Evolutionary conservation across 2,888 invertebrate genomes (phyloP), one percentile per base, ranked within the genome.

Genomic region (Empis livida): DNA sequence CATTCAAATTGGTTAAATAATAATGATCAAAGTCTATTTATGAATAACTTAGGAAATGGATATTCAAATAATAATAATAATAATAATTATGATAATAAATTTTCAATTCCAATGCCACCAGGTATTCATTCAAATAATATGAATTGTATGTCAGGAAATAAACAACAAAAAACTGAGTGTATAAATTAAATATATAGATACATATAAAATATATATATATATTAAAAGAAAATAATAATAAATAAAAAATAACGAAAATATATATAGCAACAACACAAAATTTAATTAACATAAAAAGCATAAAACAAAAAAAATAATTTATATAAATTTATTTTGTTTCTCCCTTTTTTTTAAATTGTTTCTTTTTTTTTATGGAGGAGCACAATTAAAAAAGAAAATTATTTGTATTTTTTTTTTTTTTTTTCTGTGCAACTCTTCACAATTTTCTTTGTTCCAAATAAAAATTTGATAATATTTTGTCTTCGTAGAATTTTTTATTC

Each of bases 131-230:
- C 55, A 51, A 58, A 56, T 54, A 57, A 55, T 49, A 52, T 56
- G 50, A 51, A 48, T 46, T 51, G 50, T 41, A 51, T 50, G 50
- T 51, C 51, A 44, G 49, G 50, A 37, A 59, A 57, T 52, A 55
- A 56, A 52, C 57, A 59, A 53, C 57, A 59, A 53, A 60, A 60
- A 58, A 53, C 60, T 49, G 62, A 62, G 57, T 61, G 61, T 58
- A 61, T 60, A 50, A 61, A 62, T 56, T 61, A 57, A 58, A 46
- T 44, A 39, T 10, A 13, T n/a, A n/a, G n/a, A n/a, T n/a, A n/a
- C n/a, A n/a, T n/a, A 27, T 35, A 35, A 5, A 35, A 32, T 13
- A 32, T 35, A 4, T 35, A 35, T n/a, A n/a, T 35, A 5, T 27
- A 27, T 6, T 8, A 27, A 27, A 20, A 20, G 5, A 20, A 20